phyloP scores from a whole-genome alignment of 1,140 invertebrate species.

The Apocrypta bakeri region DNA sequence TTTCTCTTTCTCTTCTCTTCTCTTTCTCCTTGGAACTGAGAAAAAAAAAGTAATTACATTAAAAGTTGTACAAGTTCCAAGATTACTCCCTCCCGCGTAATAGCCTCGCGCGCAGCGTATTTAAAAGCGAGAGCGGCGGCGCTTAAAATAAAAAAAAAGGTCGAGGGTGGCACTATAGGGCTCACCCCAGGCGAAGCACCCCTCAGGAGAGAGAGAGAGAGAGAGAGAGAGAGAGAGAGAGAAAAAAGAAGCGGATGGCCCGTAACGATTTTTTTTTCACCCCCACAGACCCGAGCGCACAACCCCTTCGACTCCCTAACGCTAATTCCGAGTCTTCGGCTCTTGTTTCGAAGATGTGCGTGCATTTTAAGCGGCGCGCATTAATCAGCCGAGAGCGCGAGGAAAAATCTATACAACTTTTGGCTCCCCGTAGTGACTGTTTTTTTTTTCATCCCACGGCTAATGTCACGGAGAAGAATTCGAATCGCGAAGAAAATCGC shows the following conservation, averaged over 20 bases:
- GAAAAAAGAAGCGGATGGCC: constrained; percentile 65
- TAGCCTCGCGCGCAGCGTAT: constrained; percentile 42
- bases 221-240: constrained; percentile 51
- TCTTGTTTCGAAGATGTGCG: background rate
- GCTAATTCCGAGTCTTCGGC: no score
- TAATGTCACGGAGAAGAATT: constrained; percentile 37
- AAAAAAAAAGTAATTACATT: constrained; percentile 51
- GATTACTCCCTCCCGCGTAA: constrained; percentile 48
- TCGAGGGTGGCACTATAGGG: constrained; percentile 59
- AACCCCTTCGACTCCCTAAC: constrained; percentile 44
- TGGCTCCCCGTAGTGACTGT: background rate
- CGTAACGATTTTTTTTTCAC: constrained; percentile 69
- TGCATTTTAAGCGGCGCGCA: background rate
- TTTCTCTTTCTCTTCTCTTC: background rate
- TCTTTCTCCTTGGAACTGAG: background rate
- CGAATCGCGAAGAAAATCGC: constrained; percentile 24
- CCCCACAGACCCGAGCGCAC: constrained; percentile 60
- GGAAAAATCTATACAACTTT: constrained; percentile 14
- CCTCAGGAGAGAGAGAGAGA: constrained; percentile 49
- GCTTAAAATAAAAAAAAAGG: constrained; percentile 53
- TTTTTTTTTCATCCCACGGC: constrained; percentile 9
- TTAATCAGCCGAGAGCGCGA: constrained; percentile 21
- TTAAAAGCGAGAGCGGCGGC: constrained; percentile 27
- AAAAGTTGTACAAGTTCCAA: constrained; percentile 34
- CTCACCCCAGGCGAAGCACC: constrained; percentile 60